Conservation (phyloP, 2,113 vertebrate genomes). For the Monopterus albus region DNA sequence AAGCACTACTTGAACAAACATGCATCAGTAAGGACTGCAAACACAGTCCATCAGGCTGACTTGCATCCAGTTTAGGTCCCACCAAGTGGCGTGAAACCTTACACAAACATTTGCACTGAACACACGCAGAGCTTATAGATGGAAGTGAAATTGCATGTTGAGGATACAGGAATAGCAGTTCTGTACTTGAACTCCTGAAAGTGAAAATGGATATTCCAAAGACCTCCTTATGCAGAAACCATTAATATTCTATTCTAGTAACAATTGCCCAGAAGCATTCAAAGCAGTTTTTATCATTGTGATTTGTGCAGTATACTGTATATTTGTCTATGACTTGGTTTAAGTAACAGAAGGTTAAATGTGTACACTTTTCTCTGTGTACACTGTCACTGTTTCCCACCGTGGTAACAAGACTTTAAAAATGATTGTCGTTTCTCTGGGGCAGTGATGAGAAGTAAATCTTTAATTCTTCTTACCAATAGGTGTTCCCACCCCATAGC, state of each 20-base stretch:
- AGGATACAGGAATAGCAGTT: neutral
- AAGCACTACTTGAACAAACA: slow-evolving; percentile 34
- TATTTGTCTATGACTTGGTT: neutral
- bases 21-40: neutral
- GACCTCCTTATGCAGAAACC: neutral
- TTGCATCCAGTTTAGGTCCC: slow-evolving; percentile 34
- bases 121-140: slow-evolving; percentile 26
- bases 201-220: slow-evolving; percentile 15
- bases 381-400: no score
- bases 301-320: neutral
- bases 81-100: slow-evolving; percentile 30
- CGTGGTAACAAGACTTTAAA: neutral
- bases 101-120: slow-evolving; percentile 1
- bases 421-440: no score
- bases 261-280: neutral
- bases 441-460: neutral
- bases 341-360: neutral
- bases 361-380: neutral
- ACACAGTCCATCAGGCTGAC: slow-evolving; percentile 17
- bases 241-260: slow-evolving; percentile 4
- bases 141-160: slow-evolving; percentile 17
- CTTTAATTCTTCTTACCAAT: slow-evolving; percentile 85
- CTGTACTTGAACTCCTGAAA: slow-evolving; percentile 18
- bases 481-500: slow-evolving; percentile 97
- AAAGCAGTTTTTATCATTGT: neutral